Evolutionary conservation across 2,113 vertebrate genomes (phyloP).

Genomic region (Protobothrops flavoviridis): DNA sequence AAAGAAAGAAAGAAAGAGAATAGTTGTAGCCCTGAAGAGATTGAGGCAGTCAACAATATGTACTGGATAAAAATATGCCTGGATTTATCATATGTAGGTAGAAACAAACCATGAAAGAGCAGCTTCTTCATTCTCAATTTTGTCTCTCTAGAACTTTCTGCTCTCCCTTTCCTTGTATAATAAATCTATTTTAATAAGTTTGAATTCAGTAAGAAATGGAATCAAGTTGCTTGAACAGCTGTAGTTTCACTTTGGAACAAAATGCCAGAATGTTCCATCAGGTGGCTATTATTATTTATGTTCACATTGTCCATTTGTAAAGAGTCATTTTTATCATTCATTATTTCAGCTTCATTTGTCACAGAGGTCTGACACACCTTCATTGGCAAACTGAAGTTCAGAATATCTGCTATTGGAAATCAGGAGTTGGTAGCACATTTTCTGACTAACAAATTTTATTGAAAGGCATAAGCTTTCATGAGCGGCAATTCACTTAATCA

Average conservation of each 20-base stretch:
- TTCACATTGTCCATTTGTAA: not conserved
- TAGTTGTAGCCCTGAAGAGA: not conserved
- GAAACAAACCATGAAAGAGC: not conserved
- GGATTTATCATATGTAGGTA: not conserved
- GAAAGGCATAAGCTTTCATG: not conserved
- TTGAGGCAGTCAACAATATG: not conserved
- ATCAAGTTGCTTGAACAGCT: not conserved
- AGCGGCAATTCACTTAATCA: not conserved
- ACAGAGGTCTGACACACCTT: not conserved
- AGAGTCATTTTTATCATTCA: not conserved
- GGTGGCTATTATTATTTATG: not conserved
- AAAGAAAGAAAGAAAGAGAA: too few species aligned
- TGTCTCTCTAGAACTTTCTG: not conserved
- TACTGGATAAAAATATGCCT: not conserved
- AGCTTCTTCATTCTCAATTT: not conserved
- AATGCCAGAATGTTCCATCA: not conserved
- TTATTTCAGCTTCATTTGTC: conserved; percentile 9
- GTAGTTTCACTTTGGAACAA: not conserved
- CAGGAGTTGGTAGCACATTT: not conserved
- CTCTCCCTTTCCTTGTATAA: not conserved
- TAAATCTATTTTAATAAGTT: not conserved
- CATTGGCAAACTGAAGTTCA: not conserved
- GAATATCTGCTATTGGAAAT: not conserved
- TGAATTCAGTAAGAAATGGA: not conserved
- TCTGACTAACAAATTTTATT: not conserved